Conservation (phyloP, 2,113 vertebrate genomes). For the Monopterus albus region DNA sequence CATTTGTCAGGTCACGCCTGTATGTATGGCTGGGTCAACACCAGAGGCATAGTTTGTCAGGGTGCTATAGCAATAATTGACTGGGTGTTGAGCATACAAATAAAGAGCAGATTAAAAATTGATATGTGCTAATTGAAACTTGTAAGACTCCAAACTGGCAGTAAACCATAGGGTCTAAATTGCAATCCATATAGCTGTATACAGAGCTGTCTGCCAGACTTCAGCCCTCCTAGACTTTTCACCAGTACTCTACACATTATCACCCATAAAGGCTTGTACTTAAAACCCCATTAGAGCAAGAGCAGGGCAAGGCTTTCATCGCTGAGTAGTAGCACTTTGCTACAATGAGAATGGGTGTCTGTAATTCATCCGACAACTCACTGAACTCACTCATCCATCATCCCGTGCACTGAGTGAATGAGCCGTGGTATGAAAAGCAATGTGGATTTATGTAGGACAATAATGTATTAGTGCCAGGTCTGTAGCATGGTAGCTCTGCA, state of each 20-base stretch:
- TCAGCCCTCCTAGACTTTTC: conserved; percentile 62
- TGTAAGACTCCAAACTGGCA: conserved; percentile 52
- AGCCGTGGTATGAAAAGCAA: conserved; percentile 38
- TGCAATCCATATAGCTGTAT: conserved; percentile 56
- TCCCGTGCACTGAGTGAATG: conserved; percentile 48
- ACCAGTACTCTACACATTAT: conserved; percentile 78
- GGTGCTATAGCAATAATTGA: conserved; percentile 50
- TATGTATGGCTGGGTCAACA: conserved; percentile 22
- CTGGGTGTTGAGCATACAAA: conserved; percentile 46
- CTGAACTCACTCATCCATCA: conserved; percentile 63
- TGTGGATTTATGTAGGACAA: conserved; percentile 17
- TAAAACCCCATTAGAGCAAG: conserved; percentile 78
- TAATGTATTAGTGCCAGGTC: conserved; percentile 40
- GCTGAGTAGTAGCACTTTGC: conserved; percentile 74
- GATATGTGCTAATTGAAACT: conserved; percentile 74
- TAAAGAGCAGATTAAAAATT: conserved; percentile 70
- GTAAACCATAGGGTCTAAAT: conserved; percentile 52
- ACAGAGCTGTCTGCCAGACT: conserved; percentile 48
- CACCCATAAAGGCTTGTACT: conserved; percentile 73
- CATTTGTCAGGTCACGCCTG: conserved; percentile 24
- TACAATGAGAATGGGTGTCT: conserved; percentile 67
- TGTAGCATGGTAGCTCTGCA: neutral
- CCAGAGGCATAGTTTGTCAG: conserved; percentile 49
- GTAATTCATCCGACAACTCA: conserved; percentile 60
- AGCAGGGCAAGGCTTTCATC: conserved; percentile 67